These are phyloP conservation scores for Synergus umbraculus DNA, from an alignment of 2,888 invertebrate species.

Conservation along the genomic window DNA sequence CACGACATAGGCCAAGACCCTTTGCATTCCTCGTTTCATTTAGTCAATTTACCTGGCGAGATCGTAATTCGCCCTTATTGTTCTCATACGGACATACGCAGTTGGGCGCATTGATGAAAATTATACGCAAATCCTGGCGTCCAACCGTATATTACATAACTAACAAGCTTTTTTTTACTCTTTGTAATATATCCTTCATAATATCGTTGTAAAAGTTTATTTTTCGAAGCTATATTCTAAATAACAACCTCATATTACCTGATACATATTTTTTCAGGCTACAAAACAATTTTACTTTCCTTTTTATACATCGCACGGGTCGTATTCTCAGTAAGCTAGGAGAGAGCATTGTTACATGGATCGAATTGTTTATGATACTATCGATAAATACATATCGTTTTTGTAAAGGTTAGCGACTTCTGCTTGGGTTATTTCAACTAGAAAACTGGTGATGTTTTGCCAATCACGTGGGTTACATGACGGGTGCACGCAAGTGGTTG, in stretches of 20 bases:
- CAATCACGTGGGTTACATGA: slow-evolving; percentile 23
- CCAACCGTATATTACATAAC: slow-evolving; percentile 23
- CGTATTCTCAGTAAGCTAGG: neutral
- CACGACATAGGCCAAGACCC: slow-evolving; percentile 44
- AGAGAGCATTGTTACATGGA: slow-evolving; percentile 24
- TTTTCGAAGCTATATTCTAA: neutral
- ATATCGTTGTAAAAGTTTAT: neutral
- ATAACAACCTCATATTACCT: neutral
- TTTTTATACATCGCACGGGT: slow-evolving; percentile 3
- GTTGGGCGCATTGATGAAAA: slow-evolving; percentile 30
- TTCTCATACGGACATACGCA: slow-evolving; percentile 29
- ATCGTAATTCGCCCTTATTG: slow-evolving; percentile 48
- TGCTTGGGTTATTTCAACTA: slow-evolving; percentile 23
- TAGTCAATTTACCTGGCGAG: slow-evolving; percentile 55
- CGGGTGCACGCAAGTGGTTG: slow-evolving; percentile 40
- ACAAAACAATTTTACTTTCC: neutral
- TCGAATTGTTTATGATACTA: slow-evolving; percentile 19
- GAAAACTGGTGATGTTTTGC: slow-evolving; percentile 37
- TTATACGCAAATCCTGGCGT: slow-evolving; percentile 34
- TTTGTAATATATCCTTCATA: neutral
- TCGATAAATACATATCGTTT: slow-evolving; percentile 30
- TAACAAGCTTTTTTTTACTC: slow-evolving; percentile 15
- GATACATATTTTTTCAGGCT: neutral
- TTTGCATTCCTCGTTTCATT: slow-evolving; percentile 58
- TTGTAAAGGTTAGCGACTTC: neutral